Evolutionary conservation across 2,797 vertebrate genomes (phyloP).

Genomic region (Phrynocephalus guinanensis): DNA sequence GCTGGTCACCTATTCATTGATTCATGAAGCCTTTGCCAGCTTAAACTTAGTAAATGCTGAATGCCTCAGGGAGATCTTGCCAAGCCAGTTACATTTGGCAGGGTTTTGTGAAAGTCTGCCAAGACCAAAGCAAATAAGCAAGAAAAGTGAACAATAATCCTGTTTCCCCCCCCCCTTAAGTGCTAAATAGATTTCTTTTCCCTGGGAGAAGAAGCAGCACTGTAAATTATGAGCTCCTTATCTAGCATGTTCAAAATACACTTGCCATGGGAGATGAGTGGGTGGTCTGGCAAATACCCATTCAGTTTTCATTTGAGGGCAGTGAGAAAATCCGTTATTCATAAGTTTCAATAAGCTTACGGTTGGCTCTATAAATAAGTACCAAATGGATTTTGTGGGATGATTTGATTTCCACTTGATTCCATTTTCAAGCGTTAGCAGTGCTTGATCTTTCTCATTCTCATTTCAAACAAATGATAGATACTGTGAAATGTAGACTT

Average conservation of each 20-base stretch:
- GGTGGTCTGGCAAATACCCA: constrained; percentile 37
- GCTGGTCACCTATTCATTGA: constrained; percentile 37
- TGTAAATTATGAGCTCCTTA: constrained; percentile 52
- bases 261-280: constrained; percentile 32
- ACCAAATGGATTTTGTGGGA: constrained; percentile 61
- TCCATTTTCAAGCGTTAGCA: constrained; percentile 51
- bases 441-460: constrained; percentile 52
- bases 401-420: constrained; percentile 63
- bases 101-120: constrained; percentile 25
- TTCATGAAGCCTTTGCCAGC: constrained; percentile 33
- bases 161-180: constrained; percentile 28
- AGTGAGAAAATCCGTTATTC: constrained; percentile 42
- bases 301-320: constrained; percentile 48
- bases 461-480: constrained; percentile 41
- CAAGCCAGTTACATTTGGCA: constrained; percentile 19
- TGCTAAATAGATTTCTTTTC: constrained; percentile 36
- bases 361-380: constrained; percentile 53
- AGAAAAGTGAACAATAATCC: constrained; percentile 49
- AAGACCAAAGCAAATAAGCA: constrained; percentile 40
- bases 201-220: background rate
- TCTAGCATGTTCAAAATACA: constrained; percentile 50
- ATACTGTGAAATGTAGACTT: constrained; percentile 45
- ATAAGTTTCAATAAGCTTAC: constrained; percentile 49
- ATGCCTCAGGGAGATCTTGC: constrained; percentile 34
- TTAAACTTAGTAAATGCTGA: constrained; percentile 27